Evolutionary conservation across 2,797 vertebrate genomes (phyloP).

Genomic region (Tadarida brasiliensis): DNA sequence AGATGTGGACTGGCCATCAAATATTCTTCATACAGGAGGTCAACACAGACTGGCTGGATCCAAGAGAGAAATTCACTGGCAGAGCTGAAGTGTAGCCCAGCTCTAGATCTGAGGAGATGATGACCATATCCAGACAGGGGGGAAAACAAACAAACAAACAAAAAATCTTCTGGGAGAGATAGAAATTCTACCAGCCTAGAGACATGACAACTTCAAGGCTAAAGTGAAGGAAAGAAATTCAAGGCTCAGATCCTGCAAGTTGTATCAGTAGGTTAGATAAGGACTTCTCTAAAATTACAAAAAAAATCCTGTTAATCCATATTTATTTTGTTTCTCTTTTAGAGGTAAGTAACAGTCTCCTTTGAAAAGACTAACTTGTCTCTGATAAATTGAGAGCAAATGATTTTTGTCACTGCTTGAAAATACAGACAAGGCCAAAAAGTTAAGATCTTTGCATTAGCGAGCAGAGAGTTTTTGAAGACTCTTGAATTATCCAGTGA

Average conservation of each 20-base stretch:
- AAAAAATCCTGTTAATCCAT: not conserved
- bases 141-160: not conserved
- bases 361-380: slow-evolving; percentile 42
- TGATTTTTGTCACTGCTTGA: not conserved
- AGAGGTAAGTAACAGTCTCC: not conserved
- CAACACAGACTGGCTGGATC: not conserved
- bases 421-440: slow-evolving; percentile 43
- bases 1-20: not conserved
- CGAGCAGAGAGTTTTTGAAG: not conserved
- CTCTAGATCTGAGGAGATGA: not conserved
- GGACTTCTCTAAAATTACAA: slow-evolving; percentile 6
- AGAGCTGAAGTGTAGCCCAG: not conserved
- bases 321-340: not conserved
- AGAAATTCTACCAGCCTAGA: not conserved
- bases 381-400: not conserved
- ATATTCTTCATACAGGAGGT: not conserved
- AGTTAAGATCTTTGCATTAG: not conserved
- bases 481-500: not conserved
- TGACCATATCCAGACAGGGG: not conserved
- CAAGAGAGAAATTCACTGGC: not conserved
- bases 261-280: not conserved
- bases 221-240: not conserved
- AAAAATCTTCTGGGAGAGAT: not conserved
- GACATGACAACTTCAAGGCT: not conserved
- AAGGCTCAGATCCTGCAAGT: not conserved